Base-by-base conservation (phyloP, 1,140 invertebrate genomes). In the Phthorimaea operculella region DNA sequence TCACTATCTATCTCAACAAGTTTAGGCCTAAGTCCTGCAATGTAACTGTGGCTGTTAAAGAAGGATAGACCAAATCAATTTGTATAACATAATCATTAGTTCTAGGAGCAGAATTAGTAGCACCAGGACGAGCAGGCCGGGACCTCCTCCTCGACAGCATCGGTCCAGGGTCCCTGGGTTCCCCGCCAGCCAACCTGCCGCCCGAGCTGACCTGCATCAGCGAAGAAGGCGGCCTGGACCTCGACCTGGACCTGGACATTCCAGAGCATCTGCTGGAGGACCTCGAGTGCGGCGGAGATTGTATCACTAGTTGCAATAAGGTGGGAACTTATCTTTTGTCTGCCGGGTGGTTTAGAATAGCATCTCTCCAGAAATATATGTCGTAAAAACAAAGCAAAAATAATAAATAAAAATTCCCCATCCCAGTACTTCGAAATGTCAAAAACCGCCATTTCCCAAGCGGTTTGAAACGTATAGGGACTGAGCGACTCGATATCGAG, bases 251-350 rank as follows among this genome's bases (percentile, higher is more conserved):
- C 52, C 64, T 85, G 48, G 77, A 85, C 21, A 87, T 93, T 54
- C 92, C 92, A 0, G 93, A 94, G 67, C 93, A 94, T 81, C 77
- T 94, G 33, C 85, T 94, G 4, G 93, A 94, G 59, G 92, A 94
- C 64, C 85, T 94, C 42, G 93, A 94, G 65, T 94, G 93, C 62
- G 92, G 92, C 54, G 92, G 92, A 17, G 93, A 95, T 68, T 94
- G 93, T 78, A 95, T 95, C 73, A 95, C 93, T 50, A 95, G 93
- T 21, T 95, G 93, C 80, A 94, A 95, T 83, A 94, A 95, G 87
- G 92, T 93, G 66, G 59, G 21, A 4, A n/a, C n/a, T n/a, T n/a
- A n/a, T 39, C 2, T 6, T 28, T 28, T 28, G 6, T 28, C 21
- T 28, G 21, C 21, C 21, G 21, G 2, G 21, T 28, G 21, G 21